Percentiles rank a stretch among this genome's conserved stretches.
phyloP scores from a whole-genome alignment of 2,113 vertebrate genomes.

The Canis aureus region DNA sequence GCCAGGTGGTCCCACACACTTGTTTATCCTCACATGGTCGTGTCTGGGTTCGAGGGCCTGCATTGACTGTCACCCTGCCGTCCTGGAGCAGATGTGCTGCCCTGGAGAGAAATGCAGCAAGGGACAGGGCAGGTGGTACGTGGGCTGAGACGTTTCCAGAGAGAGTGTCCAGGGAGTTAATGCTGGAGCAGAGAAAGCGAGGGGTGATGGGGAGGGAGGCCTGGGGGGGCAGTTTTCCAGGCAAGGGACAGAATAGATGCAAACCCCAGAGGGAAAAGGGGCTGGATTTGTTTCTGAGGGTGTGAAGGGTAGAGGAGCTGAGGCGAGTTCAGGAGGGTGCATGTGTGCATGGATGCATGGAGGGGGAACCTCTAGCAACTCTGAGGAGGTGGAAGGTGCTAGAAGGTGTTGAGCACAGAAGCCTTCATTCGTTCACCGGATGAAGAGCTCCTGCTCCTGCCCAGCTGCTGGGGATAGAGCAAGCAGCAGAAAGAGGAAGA shows the following conservation, averaged over 20 bases:
- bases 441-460: rapidly evolving
- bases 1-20: background rate
- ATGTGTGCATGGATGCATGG: background rate
- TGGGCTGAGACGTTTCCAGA: no score
- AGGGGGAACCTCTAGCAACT: background rate
- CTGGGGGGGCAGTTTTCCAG: background rate
- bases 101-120: background rate
- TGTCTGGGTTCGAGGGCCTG: background rate
- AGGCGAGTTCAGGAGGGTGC: background rate
- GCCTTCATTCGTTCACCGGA: background rate
- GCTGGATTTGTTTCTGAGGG: no score
- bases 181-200: background rate
- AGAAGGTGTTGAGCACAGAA: no score
- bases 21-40: background rate
- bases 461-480: background rate
- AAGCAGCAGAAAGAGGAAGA: background rate
- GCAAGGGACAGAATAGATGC: background rate
- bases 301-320: background rate
- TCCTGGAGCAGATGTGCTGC: background rate
- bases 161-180: no score
- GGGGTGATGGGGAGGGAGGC: no score
- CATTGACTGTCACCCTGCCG: rapidly evolving
- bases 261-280: background rate
- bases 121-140: background rate
- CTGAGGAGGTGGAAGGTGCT: background rate